phyloP scores from a whole-genome alignment of 2,888 invertebrate species.

The Diloba caeruleocephala region DNA sequence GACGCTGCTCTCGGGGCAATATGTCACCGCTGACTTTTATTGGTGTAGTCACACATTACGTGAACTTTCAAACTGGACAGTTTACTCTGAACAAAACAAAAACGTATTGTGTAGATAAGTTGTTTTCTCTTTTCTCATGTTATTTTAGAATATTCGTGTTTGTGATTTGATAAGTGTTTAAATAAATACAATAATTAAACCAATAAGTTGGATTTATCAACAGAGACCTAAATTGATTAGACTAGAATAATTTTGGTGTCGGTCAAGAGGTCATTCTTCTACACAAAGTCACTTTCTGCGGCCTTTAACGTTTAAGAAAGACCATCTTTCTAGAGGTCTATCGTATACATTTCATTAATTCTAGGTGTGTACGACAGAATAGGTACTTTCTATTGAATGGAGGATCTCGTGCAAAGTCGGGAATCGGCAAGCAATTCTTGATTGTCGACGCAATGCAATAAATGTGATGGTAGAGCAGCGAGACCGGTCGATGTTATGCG shows the following conservation, averaged over 20 bases:
- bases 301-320: too few species aligned
- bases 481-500: conserved; percentile 29
- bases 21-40: conserved; percentile 44
- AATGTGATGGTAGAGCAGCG: conserved; percentile 24
- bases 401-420: not conserved
- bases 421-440: not conserved
- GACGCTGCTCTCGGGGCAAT: conserved; percentile 32
- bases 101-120: conserved; percentile 19
- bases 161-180: too few species aligned
- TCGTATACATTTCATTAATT: too few species aligned
- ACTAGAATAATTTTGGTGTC: too few species aligned
- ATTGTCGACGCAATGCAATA: conserved; percentile 12
- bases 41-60: conserved; percentile 41
- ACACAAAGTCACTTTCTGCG: too few species aligned
- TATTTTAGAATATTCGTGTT: conserved; percentile 33
- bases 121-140: conserved; percentile 13
- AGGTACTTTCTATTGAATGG: too few species aligned
- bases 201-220: too few species aligned
- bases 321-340: too few species aligned
- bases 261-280: too few species aligned
- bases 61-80: conserved; percentile 28
- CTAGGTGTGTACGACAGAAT: too few species aligned
- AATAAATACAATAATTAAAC: too few species aligned
- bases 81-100: conserved; percentile 29
- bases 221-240: too few species aligned